Evolutionary conservation across 2,113 vertebrate species (phyloP).

Genomic region (Oncorhynchus masou): DNA sequence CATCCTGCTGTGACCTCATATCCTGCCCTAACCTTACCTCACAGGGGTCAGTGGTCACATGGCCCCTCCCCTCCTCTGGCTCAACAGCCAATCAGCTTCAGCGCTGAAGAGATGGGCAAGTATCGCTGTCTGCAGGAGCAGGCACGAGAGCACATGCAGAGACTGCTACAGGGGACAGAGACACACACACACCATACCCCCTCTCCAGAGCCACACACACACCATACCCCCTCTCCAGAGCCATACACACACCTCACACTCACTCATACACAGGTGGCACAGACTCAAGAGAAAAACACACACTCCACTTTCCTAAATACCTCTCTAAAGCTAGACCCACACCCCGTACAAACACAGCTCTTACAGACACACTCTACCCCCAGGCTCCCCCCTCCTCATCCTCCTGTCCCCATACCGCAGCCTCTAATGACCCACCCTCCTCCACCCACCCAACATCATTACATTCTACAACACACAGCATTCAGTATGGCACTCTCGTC

Average conservation of each 20-base stretch:
- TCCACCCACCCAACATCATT: conserved; percentile 74
- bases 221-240: conserved; percentile 45
- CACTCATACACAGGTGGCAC: conserved; percentile 26
- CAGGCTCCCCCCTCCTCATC: conserved; percentile 37
- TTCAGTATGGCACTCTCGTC: conserved; percentile 73
- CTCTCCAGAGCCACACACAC: conserved; percentile 32
- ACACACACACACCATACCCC: conserved; percentile 65
- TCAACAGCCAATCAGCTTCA: conserved; percentile 86
- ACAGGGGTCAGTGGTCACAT: conserved; percentile 57
- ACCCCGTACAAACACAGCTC: conserved; percentile 49
- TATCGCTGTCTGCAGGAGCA: conserved; percentile 91
- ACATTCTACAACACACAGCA: conserved; percentile 81
- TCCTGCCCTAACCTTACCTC: no score
- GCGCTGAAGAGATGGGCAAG: conserved; percentile 94
- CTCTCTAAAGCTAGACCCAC: neutral
- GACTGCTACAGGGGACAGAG: conserved; percentile 76
- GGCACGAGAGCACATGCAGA: conserved; percentile 96
- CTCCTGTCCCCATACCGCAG: conserved; percentile 49
- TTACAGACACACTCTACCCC: neutral
- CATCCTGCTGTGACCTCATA: conserved; percentile 26
- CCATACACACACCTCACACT: conserved; percentile 35
- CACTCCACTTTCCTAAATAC: conserved; percentile 49
- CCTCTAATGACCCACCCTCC: conserved; percentile 33
- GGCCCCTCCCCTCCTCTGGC: conserved; percentile 60
- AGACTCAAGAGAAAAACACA: conserved; percentile 46